A percentile compares a stretch with the other conserved stretches of the same genome.
These are phyloP conservation scores for Amphibalanus amphitrite DNA, from an alignment of 1,140 invertebrate genomes.

Conservation along the genomic window DNA sequence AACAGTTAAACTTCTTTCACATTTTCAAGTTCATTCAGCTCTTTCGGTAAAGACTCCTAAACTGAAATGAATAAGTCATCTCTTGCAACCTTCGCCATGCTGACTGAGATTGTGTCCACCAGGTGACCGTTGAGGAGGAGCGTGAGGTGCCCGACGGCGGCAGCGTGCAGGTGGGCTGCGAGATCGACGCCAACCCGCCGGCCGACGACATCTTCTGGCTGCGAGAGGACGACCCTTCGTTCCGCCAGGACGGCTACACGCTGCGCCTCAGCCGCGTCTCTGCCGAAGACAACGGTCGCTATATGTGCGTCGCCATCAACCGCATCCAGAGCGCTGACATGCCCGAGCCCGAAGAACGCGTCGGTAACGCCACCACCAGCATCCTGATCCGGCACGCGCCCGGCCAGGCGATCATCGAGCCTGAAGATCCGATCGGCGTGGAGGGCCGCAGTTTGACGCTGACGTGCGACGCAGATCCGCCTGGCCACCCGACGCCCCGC, in stretches of 20 bases:
- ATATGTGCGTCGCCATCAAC: conserved; percentile 68
- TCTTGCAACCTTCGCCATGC: no score
- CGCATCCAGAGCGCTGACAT: conserved; percentile 45
- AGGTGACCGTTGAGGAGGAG: conserved; percentile 25
- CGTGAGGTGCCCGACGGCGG: conserved; percentile 64
- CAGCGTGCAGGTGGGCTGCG: conserved; percentile 59
- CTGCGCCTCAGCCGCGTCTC: conserved; percentile 51
- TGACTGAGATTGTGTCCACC: no score
- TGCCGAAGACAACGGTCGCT: conserved; percentile 65
- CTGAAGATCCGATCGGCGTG: conserved; percentile 61
- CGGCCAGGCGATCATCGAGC: conserved; percentile 60
- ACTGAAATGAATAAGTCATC: no score
- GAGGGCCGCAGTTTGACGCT: conserved; percentile 66
- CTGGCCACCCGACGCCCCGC: conserved; percentile 70
- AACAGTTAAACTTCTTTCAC: no score
- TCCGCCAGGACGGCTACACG: conserved; percentile 55
- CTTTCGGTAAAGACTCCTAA: no score
- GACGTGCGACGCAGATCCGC: conserved; percentile 65
- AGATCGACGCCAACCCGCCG: conserved; percentile 66
- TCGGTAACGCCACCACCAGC: conserved; percentile 50
- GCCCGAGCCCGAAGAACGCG: conserved; percentile 26
- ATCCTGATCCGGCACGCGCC: conserved; percentile 70
- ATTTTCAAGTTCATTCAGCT: no score
- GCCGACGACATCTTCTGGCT: conserved; percentile 67
- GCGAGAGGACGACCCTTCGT: conserved; percentile 62